Evolutionary conservation across 2,888 invertebrate species (phyloP), one percentile per base, ranked within the genome.

Genomic region (Temnothorax ravouxi): DNA sequence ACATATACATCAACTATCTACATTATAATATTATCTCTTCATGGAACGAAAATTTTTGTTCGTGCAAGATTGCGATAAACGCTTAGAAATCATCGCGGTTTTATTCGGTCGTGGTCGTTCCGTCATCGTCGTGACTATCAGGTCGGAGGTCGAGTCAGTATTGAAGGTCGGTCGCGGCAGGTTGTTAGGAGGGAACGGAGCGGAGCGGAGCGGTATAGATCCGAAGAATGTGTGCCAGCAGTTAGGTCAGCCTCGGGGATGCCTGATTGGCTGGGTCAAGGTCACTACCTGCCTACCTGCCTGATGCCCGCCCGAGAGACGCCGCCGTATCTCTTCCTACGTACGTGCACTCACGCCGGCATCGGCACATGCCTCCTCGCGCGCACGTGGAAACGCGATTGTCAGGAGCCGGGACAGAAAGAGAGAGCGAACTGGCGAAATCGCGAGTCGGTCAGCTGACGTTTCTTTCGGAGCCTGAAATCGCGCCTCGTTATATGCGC

Each of bases 231-330:
- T 93, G 91, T 91, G 93, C 90, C 92, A 90, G 91, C 90, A 88
- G 92, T 92, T 91, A 91, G 92, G 92, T 92, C 91, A 90, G 90
- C 91, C 89, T 90, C 92, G 91, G 91, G 92, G 88, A 89, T 88
- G 89, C 88, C 90, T 88, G 92, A 91, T 93, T 92, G 90, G 91
- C 90, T 90, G 91, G 93, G 93, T 93, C 93, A 93, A 93, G 93
- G 93, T 93, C 91, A 92, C 86, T 83, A 87, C 87, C 84, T 88
- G 84, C 84, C 89, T 87, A 86, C 76, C 52, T 79, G 44, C 56
- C 85, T 79, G n/a, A n/a, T n/a, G 56, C 56, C 85, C 80, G 85
- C 88, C 81, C 87, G 87, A 83, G 88, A 86, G 79, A 85, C 86
- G 82, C 80, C 44, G 69, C 71, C 54, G 41, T 79, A 59, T 38